Conservation (phyloP, 2,113 vertebrate genomes). For the Anoplopoma fimbria region DNA sequence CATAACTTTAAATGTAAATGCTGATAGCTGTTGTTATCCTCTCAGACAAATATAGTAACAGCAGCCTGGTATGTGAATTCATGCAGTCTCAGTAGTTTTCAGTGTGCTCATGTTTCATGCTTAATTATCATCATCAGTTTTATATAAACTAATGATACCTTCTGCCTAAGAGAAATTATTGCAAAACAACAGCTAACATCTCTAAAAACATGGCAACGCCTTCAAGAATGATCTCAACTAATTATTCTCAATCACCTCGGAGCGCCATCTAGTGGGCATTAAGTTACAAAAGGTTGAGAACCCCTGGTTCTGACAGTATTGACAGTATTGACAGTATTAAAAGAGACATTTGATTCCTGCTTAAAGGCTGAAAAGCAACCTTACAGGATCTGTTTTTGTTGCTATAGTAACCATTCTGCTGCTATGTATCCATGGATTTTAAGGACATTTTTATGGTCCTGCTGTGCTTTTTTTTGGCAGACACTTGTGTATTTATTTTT, state of each 20-base stretch:
- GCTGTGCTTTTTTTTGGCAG: constrained; percentile 45
- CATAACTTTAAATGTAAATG: background rate
- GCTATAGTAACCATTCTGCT: constrained; percentile 60
- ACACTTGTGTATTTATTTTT: constrained; percentile 4
- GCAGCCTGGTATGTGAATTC: background rate
- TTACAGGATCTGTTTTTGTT: constrained; percentile 60
- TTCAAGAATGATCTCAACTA: constrained; percentile 14
- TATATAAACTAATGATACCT: background rate
- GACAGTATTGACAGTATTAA: constrained; percentile 10
- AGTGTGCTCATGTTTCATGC: background rate
- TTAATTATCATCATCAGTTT: background rate
- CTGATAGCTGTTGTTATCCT: background rate
- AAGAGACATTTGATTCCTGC: constrained; percentile 38
- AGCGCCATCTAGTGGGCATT: background rate
- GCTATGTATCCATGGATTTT: constrained; percentile 43
- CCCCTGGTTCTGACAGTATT: background rate
- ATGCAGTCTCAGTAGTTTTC: background rate
- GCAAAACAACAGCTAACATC: background rate
- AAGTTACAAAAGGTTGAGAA: background rate
- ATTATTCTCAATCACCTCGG: too few species aligned
- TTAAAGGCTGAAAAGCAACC: constrained; percentile 41
- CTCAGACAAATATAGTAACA: too few species aligned
- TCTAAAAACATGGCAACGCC: background rate
- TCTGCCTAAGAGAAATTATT: background rate
- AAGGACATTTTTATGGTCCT: constrained; percentile 41